phyloP scores from a whole-genome alignment of 2,888 invertebrate species.

The Dichetophora obliterata region DNA sequence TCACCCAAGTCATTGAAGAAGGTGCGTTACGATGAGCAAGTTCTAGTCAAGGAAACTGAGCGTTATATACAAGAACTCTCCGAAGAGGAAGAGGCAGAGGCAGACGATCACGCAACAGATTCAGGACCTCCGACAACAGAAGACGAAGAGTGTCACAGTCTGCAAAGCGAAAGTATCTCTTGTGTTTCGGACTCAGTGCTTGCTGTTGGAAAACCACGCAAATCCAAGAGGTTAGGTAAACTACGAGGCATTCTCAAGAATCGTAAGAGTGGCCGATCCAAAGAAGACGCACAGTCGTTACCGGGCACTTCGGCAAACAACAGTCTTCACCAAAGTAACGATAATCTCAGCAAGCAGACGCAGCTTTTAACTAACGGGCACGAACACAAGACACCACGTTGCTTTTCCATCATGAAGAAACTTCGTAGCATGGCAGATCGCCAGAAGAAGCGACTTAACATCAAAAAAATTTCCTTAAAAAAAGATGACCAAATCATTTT shows the following conservation, averaged over 20 bases:
- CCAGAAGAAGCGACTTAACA: conserved; percentile 72
- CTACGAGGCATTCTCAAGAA: conserved; percentile 73
- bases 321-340: conserved; percentile 60
- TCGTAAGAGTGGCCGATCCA: conserved; percentile 60
- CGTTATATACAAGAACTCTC: conserved; percentile 68
- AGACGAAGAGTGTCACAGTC: conserved; percentile 55
- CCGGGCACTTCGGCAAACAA: conserved; percentile 62
- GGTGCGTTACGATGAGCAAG: conserved; percentile 69
- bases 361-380: conserved; percentile 50
- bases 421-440: conserved; percentile 76
- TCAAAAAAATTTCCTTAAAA: conserved; percentile 65
- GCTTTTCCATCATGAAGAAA: conserved; percentile 77
- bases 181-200: conserved; percentile 68
- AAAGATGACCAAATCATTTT: conserved; percentile 71
- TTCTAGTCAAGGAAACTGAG: conserved; percentile 68
- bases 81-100: conserved; percentile 61
- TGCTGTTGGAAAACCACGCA: conserved; percentile 61
- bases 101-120: conserved; percentile 45
- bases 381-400: conserved; percentile 57
- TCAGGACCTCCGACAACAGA: conserved; percentile 52
- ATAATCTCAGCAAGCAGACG: conserved; percentile 42
- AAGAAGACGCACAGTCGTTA: conserved; percentile 65
- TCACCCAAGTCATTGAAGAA: conserved; percentile 69
- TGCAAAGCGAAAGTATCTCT: conserved; percentile 66
- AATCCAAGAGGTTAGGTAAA: conserved; percentile 60